Percentiles rank a stretch among this genome's conserved stretches.
These are phyloP conservation scores for Epizoanthus scotinus DNA, from an alignment of 92 coral and sea anemone genomes.

Conservation along the genomic window DNA sequence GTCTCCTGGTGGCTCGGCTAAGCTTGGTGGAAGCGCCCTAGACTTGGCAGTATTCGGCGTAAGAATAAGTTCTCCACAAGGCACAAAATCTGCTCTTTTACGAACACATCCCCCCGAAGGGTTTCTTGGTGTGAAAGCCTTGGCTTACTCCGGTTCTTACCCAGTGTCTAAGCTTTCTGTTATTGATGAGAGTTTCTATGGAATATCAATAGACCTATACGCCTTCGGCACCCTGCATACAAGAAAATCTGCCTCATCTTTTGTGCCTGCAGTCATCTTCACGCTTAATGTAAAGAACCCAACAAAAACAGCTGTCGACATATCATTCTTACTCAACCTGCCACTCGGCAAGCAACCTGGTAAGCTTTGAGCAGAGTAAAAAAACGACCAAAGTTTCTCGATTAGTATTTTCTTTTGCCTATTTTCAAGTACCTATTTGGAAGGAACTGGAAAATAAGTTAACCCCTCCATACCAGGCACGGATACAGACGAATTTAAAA, in stretches of 20 bases:
- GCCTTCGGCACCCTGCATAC: conserved; percentile 73
- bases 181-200: conserved; percentile 65
- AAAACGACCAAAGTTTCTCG: no score
- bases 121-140: conserved; percentile 75
- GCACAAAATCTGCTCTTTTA: conserved; percentile 66
- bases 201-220: conserved; percentile 67
- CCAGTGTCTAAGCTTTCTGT: conserved; percentile 78
- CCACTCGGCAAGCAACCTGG: conserved; percentile 88
- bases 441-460: no score
- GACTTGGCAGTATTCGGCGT: conserved; percentile 77
- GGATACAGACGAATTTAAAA: no score
- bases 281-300: conserved; percentile 75
- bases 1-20: conserved; percentile 93
- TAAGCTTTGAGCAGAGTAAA: neutral
- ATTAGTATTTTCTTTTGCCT: no score
- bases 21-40: conserved; percentile 78
- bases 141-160: conserved; percentile 77
- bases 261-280: conserved; percentile 71
- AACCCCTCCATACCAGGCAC: no score
- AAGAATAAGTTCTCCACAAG: conserved; percentile 53
- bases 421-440: no score
- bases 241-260: conserved; percentile 62
- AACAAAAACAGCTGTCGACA: conserved; percentile 55
- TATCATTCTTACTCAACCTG: conserved; percentile 75
- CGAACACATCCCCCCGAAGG: conserved; percentile 87